Conservation (phyloP, 1,140 invertebrate species). For the Spodoptera frugiperda region DNA sequence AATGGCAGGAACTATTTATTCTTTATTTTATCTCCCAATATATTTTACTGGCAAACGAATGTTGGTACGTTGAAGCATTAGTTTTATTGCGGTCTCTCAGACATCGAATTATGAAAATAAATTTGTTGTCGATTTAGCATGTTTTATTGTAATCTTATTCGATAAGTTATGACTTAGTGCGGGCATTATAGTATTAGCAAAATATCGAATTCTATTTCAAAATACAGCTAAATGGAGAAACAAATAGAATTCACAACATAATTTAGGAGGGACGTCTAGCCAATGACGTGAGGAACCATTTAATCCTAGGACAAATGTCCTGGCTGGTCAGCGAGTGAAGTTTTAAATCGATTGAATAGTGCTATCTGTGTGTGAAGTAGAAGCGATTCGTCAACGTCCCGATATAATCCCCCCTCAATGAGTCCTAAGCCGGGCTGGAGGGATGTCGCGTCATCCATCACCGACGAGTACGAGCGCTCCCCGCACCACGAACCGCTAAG, state of each 20-base stretch:
- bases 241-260: slow-evolving; percentile 1
- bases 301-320: slow-evolving; percentile 56
- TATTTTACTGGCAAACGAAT: background rate
- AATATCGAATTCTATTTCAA: background rate
- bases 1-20: slow-evolving; percentile 18
- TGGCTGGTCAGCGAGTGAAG: slow-evolving; percentile 54
- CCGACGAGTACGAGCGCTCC: slow-evolving; percentile 53
- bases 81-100: background rate
- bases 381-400: slow-evolving; percentile 81
- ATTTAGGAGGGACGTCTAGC: background rate
- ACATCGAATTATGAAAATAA: slow-evolving; percentile 2
- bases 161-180: too few species aligned
- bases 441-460: slow-evolving; percentile 80
- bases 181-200: background rate
- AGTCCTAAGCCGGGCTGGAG: slow-evolving; percentile 74
- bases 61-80: background rate
- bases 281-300: slow-evolving; percentile 25
- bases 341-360: slow-evolving; percentile 78
- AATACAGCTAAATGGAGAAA: background rate
- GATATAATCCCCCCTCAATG: slow-evolving; percentile 81
- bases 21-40: background rate
- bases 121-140: background rate
- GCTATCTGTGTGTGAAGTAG: slow-evolving; percentile 70
- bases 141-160: too few species aligned
- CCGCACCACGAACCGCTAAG: slow-evolving; percentile 56